phyloP scores from a whole-genome alignment of 2,888 invertebrate species.

The Dilophus febrilis region DNA sequence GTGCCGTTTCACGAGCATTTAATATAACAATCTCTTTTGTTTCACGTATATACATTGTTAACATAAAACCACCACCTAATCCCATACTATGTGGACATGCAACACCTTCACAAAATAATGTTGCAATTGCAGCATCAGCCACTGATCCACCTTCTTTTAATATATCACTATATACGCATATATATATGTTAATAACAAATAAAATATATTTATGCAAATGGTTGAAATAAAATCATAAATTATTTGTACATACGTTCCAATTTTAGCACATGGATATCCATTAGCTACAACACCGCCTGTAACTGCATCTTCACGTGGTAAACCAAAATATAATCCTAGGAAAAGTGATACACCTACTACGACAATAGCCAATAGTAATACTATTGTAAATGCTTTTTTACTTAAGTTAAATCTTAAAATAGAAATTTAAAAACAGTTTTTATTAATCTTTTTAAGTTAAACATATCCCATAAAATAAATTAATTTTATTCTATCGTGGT shows the following conservation, averaged over 20 bases:
- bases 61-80: constrained; percentile 59
- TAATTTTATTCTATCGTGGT: too few relatives aligned
- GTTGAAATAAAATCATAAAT: too few relatives aligned
- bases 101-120: constrained; percentile 70
- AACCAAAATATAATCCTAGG: too few relatives aligned
- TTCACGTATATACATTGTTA: constrained; percentile 51
- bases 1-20: constrained; percentile 61
- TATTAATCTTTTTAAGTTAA: too few relatives aligned
- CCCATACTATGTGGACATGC: constrained; percentile 67
- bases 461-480: too few relatives aligned
- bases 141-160: constrained; percentile 42
- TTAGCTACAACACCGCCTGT: constrained; percentile 48
- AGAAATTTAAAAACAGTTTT: too few relatives aligned
- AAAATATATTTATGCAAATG: too few relatives aligned
- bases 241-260: constrained; percentile 39
- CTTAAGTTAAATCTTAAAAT: too few relatives aligned
- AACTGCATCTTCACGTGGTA: background rate
- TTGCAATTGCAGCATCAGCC: constrained; percentile 67
- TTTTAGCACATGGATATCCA: constrained; percentile 52
- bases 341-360: too few relatives aligned
- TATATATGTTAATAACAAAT: background rate
- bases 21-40: constrained; percentile 43
- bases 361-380: too few relatives aligned
- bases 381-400: too few relatives aligned
- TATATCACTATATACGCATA: constrained; percentile 12